These are phyloP conservation scores for Theonella swinhoei DNA, from an alignment of 37 sponge, comb jelly and placozoan genomes.

Conservation along the genomic window DNA sequence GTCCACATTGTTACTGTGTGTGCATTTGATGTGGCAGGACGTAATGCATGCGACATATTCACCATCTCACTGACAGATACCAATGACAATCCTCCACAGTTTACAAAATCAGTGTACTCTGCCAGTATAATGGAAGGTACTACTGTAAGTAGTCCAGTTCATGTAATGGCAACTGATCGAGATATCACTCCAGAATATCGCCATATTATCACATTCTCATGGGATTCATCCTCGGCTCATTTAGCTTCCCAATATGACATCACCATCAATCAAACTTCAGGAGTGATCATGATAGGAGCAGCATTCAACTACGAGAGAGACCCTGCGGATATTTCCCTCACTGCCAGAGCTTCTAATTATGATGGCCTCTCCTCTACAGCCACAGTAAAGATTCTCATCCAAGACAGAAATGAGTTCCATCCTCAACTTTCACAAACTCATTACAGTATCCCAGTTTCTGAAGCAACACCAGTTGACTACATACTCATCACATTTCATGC, in stretches of 20 bases:
- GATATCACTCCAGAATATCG: conserved; percentile 18
- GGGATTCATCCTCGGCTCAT: background rate
- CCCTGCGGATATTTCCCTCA: conserved; percentile 4
- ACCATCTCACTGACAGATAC: conserved; percentile 31
- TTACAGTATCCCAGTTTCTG: conserved; percentile 45
- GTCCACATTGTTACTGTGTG: conserved; percentile 31
- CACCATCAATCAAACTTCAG: background rate
- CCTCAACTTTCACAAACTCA: conserved; percentile 24
- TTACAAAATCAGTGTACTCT: conserved; percentile 8
- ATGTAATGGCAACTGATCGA: conserved; percentile 23
- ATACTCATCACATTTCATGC: conserved; percentile 17
- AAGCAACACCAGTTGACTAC: conserved; percentile 13
- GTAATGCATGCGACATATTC: conserved; percentile 15
- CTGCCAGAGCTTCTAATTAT: conserved; percentile 37
- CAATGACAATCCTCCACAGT: conserved; percentile 63
- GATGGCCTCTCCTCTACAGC: conserved; percentile 16
- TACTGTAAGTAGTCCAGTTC: background rate
- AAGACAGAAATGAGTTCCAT: conserved; percentile 54
- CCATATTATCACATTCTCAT: conserved; percentile 12
- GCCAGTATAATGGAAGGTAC: conserved; percentile 28
- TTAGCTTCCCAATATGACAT: conserved; percentile 12
- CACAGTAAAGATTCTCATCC: background rate
- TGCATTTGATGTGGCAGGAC: conserved; percentile 44
- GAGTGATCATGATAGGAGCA: background rate
- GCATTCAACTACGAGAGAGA: conserved; percentile 63